Base-by-base conservation (phyloP, 1,140 invertebrate genomes). In the Gonioctena quinquepunctata region DNA sequence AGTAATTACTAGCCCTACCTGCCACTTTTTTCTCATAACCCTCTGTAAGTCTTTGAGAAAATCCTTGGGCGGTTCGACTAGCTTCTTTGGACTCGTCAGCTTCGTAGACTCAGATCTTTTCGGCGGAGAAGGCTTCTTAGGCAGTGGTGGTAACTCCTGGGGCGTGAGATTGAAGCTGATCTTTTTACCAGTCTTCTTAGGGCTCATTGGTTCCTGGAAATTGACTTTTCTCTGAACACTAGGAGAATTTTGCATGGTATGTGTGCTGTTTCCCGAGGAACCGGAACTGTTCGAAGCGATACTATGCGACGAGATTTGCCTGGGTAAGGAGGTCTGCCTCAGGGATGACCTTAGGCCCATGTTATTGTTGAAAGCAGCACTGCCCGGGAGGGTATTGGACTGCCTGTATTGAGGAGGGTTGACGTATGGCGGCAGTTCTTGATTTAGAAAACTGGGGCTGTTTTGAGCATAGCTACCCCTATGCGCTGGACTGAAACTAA, bases 11-110 rank as follows among this genome's bases (percentile, higher is more conserved):
- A n/a, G n/a, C n/a, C 60, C 16, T 22, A 62, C 60, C 79, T 96
- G 94, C 94, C 95, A 96, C 78, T 97, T 97, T 74, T 96, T 96
- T 57, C 93, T 88, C 93, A 96, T 96, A 0, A 96, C 94, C 54
- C 94, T 85, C 75, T 96, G 94, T 5, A 96, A 84, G 83, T 96
- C 94, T 79, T 91, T 91, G 6, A 96, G 84, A 76, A 97, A 96
- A 52, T 93, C 92, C 3, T 89, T 89, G 0, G 94, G 93, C 1
- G 94, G 93, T 76, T 93, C 91, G 0, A 88, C 87, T 16, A 93
- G 84, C 70, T 92, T 92, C 73, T 92, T 92, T 0, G 93, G 92
- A n/a, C 90, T 91, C 0, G 88, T 87, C 7, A 90, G 80, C 59
- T 89, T 86, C 0, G 91, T 92, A 72, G 88, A 89, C 68, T 92